Evolutionary conservation across 2,888 invertebrate genomes (phyloP), one percentile per base, ranked within the genome.

Genomic region (Pomacea canaliculata): DNA sequence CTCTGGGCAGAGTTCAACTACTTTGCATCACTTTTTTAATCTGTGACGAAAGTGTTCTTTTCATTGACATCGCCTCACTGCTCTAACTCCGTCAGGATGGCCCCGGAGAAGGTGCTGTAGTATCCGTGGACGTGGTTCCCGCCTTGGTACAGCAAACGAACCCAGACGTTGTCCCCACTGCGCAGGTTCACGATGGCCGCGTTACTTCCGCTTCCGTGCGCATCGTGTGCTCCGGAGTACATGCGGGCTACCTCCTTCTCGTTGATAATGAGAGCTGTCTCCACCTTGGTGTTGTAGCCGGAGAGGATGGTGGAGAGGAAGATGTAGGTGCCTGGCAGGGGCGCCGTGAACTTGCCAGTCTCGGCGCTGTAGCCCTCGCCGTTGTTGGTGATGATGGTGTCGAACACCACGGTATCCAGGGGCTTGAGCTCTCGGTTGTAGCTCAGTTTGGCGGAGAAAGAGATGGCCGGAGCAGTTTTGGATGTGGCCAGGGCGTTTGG

Each of bases 121-220:
- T 81, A 80, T 23, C 83, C 83, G 60, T 83, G 83, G 19, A 83
- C 81, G 70, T 83, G 81, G 69, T 74, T 83, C n/a, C 80, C 80
- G 0, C 80, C 80, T 59, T 83, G 81, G 68, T 81, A 81, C 63
- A 83, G 76, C 51, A 81, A 74, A 10, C 80, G 78, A 7, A 83
- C 79, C 77, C 80, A 83, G 9, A 83, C 80, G 13, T 67, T 67
- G 74, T 83, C 83, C 16, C 83, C 81, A 68, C 72, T 80, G 72
- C 78, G 76, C 70, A 83, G 77, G 73, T 78, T 76, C 69, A 81
- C 71, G 46, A 81, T 75, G 71, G 79, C 80, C 46, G 77, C 73
- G 72, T 81, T 81, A 71, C 81, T 83, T 77, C 83, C 81, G 76
- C 81, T 81, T 71, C 83, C 83, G 76, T 83, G 83, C 16, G 83